Evolutionary conservation across 2,888 invertebrate species (phyloP).

Genomic region (Troides oblongomaculatus): DNA sequence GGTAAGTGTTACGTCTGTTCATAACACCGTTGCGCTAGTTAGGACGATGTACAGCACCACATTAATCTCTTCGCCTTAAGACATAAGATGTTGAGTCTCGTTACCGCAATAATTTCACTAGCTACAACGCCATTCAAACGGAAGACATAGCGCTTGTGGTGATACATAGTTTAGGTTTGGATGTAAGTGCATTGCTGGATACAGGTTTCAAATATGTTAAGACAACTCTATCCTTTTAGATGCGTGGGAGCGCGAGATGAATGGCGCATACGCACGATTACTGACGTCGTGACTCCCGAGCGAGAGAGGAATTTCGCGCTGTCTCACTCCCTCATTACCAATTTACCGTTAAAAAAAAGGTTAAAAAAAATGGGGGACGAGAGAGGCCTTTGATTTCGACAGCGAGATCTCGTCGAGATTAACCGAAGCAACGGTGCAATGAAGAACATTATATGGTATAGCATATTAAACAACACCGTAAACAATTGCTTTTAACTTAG

Average conservation of each 20-base stretch:
- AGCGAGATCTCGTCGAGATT: slow-evolving; percentile 32
- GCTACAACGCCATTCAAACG: too few relatives aligned
- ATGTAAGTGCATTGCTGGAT: too few relatives aligned
- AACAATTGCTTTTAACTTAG: slow-evolving; percentile 10
- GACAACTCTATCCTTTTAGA: slow-evolving; percentile 1
- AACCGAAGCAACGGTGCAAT: slow-evolving; percentile 32
- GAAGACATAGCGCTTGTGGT: too few relatives aligned
- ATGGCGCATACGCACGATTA: slow-evolving; percentile 43
- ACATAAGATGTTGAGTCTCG: too few relatives aligned
- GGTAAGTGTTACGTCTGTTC: too few relatives aligned
- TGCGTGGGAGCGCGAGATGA: slow-evolving; percentile 33
- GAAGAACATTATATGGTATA: slow-evolving; percentile 24
- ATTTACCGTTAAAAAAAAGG: slow-evolving; percentile 37
- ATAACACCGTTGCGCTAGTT: too few relatives aligned
- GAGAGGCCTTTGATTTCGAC: slow-evolving; percentile 33
- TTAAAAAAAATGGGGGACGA: slow-evolving; percentile 35
- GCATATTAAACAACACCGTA: slow-evolving; percentile 12
- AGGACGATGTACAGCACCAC: too few relatives aligned
- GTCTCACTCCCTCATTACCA: slow-evolving; percentile 23
- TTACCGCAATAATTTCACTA: too few relatives aligned
- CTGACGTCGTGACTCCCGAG: slow-evolving; percentile 35
- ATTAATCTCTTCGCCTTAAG: too few relatives aligned
- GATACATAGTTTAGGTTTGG: too few relatives aligned
- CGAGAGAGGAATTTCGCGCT: slow-evolving; percentile 21
- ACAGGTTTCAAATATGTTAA: background rate